Evolutionary conservation across 2,797 vertebrate genomes (phyloP).

Genomic region (Enteromius afrohamiltoni): DNA sequence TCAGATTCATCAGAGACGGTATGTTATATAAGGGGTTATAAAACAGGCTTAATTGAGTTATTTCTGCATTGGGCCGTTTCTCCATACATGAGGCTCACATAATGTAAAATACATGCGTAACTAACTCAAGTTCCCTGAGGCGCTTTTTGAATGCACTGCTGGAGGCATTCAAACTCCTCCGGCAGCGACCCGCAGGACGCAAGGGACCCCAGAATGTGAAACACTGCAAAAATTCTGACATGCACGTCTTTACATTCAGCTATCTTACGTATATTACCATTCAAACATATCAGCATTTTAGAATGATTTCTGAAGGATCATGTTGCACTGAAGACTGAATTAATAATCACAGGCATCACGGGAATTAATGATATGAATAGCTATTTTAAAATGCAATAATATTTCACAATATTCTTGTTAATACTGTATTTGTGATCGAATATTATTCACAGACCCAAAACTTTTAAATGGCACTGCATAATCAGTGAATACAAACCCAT

Average conservation of each 20-base stretch:
- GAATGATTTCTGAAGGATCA: neutral
- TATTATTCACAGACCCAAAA: neutral
- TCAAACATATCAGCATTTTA: neutral
- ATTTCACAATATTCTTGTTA: neutral
- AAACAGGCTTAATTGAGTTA: constrained; percentile 15
- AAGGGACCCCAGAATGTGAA: constrained; percentile 15
- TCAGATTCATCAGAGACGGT: constrained; percentile 16
- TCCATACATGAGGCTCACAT: neutral
- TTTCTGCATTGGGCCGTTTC: neutral
- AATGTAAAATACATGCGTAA: neutral
- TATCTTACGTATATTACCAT: neutral
- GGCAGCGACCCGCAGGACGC: neutral
- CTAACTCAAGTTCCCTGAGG: neutral
- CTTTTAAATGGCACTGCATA: neutral
- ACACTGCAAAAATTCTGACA: neutral
- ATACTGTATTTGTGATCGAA: too few relatives aligned
- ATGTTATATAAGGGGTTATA: neutral
- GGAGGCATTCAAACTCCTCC: constrained; percentile 1
- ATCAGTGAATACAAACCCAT: neutral
- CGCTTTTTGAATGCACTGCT: constrained; percentile 32
- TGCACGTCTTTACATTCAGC: neutral
- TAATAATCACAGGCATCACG: neutral
- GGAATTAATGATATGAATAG: neutral
- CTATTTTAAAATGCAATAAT: neutral
- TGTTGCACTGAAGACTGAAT: neutral